Evolutionary conservation across 2,888 invertebrate genomes (phyloP).

Genomic region (Phasia obesa): DNA sequence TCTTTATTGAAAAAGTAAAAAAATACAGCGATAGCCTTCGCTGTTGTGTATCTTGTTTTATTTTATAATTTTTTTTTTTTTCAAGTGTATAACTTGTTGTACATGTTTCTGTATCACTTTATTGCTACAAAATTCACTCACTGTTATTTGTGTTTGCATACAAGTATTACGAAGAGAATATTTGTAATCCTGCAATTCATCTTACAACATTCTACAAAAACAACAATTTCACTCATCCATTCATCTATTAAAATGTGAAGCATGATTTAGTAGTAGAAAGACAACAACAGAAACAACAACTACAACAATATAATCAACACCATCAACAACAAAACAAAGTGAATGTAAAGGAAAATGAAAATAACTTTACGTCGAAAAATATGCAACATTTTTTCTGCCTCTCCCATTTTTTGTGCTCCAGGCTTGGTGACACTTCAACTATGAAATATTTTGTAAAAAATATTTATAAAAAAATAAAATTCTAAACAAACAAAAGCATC

Average conservation of each 20-base stretch:
- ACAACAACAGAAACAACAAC: constrained; percentile 17
- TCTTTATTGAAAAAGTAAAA: too few relatives aligned
- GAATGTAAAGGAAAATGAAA: constrained; percentile 61
- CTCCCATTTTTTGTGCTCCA: constrained; percentile 40
- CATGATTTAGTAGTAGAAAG: constrained; percentile 37
- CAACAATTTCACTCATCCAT: constrained; percentile 35
- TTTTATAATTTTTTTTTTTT: background rate
- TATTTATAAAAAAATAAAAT: constrained; percentile 11
- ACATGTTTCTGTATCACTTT: constrained; percentile 3
- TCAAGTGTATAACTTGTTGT: background rate
- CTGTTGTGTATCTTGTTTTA: too few relatives aligned
- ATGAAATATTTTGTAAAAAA: constrained; percentile 45
- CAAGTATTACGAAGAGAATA: background rate
- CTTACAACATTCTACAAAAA: constrained; percentile 31
- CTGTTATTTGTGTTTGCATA: background rate
- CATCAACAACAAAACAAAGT: constrained; percentile 45
- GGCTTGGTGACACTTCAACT: constrained; percentile 70
- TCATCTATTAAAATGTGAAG: constrained; percentile 58
- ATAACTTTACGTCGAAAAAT: constrained; percentile 61
- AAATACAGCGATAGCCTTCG: too few relatives aligned
- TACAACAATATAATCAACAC: constrained; percentile 33
- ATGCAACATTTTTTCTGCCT: constrained; percentile 18
- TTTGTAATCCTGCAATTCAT: constrained; percentile 37
- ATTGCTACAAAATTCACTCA: background rate
- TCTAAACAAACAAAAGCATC: constrained; percentile 38